phyloP scores from a whole-genome alignment of 2,113 vertebrate genomes.

The Antigone vipio region DNA sequence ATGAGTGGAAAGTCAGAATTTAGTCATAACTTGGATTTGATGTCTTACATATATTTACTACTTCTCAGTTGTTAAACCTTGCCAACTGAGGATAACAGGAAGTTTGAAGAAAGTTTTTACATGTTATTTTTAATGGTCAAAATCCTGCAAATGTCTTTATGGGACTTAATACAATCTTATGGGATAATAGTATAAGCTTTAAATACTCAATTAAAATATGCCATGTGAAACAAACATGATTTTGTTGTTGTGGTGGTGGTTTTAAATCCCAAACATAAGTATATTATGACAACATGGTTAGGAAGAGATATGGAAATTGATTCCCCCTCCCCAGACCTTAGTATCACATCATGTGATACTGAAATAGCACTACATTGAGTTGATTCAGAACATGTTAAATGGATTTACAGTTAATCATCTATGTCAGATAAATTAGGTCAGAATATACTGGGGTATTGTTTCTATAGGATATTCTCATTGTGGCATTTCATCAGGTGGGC shows the following conservation, averaged over 20 bases:
- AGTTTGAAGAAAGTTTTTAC: background rate
- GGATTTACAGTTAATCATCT: background rate
- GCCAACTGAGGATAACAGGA: background rate
- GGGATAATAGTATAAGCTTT: background rate
- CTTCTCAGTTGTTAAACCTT: background rate
- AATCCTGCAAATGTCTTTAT: background rate
- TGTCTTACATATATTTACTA: background rate
- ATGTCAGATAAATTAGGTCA: background rate
- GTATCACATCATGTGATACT: background rate
- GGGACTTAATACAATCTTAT: background rate
- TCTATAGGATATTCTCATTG: background rate
- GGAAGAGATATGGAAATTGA: background rate
- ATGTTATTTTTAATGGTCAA: background rate
- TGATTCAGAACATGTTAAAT: background rate
- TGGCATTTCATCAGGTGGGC: background rate
- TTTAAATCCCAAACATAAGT: background rate
- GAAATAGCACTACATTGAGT: background rate
- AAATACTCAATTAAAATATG: background rate
- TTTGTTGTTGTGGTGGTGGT: background rate
- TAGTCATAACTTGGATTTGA: background rate
- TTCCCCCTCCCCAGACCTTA: background rate
- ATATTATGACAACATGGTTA: background rate
- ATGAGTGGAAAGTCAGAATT: background rate
- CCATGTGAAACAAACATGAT: background rate
- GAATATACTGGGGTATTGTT: background rate